Conservation (phyloP, 2,113 vertebrate genomes). For the Marmota monax region DNA sequence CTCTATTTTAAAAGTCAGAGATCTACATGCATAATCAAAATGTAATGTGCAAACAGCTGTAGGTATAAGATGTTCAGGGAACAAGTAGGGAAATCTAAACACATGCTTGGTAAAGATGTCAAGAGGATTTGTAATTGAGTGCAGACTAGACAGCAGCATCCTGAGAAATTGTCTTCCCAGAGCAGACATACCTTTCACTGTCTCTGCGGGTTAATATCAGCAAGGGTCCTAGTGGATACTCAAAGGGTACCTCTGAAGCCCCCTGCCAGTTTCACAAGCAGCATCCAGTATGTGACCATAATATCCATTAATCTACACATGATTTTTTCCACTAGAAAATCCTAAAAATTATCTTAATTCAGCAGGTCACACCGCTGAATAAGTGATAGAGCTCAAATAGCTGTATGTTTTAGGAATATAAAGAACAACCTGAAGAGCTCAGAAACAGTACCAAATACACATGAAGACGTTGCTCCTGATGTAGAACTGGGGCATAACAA, state of each 20-base stretch:
- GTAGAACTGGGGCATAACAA: background rate
- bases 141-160: background rate
- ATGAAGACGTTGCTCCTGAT: fast-evolving
- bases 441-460: background rate
- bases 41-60: background rate
- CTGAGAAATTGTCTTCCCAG: background rate
- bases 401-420: background rate
- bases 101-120: background rate
- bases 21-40: background rate
- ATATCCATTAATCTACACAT: background rate
- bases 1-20: background rate
- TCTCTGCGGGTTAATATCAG: background rate
- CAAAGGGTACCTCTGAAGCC: too few species aligned
- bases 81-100: background rate
- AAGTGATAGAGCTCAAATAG: background rate
- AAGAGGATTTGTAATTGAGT: background rate
- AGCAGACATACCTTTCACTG: background rate
- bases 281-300: background rate
- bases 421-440: background rate
- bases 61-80: background rate
- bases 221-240: too few species aligned
- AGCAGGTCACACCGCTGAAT: background rate
- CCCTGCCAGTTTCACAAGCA: background rate
- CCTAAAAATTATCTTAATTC: background rate
- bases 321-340: background rate